These are phyloP conservation scores for Daptonema setosum DNA, from an alignment of 2,888 invertebrate species.

Conservation along the genomic window DNA sequence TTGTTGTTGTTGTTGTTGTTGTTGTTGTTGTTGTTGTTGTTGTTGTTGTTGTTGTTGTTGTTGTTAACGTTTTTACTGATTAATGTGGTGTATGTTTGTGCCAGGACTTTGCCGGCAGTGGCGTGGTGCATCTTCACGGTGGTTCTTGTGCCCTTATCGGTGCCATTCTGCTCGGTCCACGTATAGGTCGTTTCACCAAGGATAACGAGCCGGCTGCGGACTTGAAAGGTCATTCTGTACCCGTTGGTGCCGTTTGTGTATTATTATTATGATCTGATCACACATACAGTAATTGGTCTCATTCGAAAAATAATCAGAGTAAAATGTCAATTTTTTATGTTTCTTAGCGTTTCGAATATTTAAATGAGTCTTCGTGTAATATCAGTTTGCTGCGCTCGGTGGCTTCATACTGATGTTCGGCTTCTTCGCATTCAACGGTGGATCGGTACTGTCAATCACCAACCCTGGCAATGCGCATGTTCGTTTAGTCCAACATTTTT, in stretches of 20 bases:
- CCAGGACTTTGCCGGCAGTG: constrained; percentile 38
- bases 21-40: too few species aligned
- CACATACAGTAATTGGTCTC: too few species aligned
- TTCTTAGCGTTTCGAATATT: too few species aligned
- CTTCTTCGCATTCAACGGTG: constrained; percentile 36
- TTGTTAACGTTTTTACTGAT: too few species aligned
- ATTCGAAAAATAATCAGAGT: too few species aligned
- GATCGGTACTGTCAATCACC: constrained; percentile 30
- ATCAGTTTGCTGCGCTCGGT: constrained; percentile 33
- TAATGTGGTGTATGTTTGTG: too few species aligned
- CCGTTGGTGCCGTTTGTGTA: constrained; percentile 25
- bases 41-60: too few species aligned
- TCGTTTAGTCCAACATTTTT: neutral
- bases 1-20: too few species aligned
- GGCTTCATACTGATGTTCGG: constrained; percentile 34
- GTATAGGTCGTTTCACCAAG: constrained; percentile 27
- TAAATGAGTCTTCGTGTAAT: too few species aligned
- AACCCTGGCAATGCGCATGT: constrained; percentile 27
- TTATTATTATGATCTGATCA: constrained; percentile 10
- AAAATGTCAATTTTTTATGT: too few species aligned
- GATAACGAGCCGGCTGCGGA: constrained; percentile 10
- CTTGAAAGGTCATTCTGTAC: constrained; percentile 25
- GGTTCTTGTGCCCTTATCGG: constrained; percentile 28
- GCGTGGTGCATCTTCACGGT: constrained; percentile 36
- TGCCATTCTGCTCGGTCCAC: constrained; percentile 27